Evolutionary conservation across 2,888 invertebrate genomes (phyloP).

Genomic region (Idaea aversata): DNA sequence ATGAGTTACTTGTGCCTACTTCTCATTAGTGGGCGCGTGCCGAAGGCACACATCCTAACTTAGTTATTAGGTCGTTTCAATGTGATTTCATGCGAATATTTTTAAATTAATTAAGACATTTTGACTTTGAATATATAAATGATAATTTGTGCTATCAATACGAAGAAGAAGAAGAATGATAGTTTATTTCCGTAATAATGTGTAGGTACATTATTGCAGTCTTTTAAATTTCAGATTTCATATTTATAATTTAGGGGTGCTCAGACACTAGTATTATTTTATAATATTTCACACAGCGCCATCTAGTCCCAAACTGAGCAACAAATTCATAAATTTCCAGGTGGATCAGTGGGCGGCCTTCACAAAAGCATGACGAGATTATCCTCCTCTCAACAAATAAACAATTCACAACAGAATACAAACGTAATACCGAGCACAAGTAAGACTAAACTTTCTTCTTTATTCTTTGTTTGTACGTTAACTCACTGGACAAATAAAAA

Average conservation of each 20-base stretch:
- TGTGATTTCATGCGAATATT: too few relatives aligned
- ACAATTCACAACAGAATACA: slow-evolving; percentile 70
- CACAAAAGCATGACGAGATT: slow-evolving; percentile 91
- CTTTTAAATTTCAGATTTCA: too few relatives aligned
- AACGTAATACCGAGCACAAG: neutral
- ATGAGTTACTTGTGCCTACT: neutral
- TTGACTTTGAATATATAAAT: too few relatives aligned
- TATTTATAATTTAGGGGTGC: too few relatives aligned
- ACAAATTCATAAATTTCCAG: slow-evolving; percentile 40
- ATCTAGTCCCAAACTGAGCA: neutral
- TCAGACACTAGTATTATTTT: neutral
- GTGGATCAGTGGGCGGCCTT: slow-evolving; percentile 87
- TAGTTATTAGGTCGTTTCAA: too few relatives aligned
- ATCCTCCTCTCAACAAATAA: slow-evolving; percentile 89
- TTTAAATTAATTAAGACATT: too few relatives aligned
- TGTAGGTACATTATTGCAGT: too few relatives aligned
- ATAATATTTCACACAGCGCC: neutral
- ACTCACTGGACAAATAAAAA: neutral
- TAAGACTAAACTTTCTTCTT: neutral
- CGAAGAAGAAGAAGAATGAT: too few relatives aligned
- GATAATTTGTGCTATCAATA: too few relatives aligned
- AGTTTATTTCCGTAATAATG: too few relatives aligned
- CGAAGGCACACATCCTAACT: too few relatives aligned
- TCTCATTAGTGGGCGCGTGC: too few relatives aligned
- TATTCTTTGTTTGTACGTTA: slow-evolving; percentile 23